A percentile compares a stretch with the other conserved stretches of the same genome.
phyloP scores from a whole-genome alignment of 2,797 vertebrate genomes.

The Anableps anableps region DNA sequence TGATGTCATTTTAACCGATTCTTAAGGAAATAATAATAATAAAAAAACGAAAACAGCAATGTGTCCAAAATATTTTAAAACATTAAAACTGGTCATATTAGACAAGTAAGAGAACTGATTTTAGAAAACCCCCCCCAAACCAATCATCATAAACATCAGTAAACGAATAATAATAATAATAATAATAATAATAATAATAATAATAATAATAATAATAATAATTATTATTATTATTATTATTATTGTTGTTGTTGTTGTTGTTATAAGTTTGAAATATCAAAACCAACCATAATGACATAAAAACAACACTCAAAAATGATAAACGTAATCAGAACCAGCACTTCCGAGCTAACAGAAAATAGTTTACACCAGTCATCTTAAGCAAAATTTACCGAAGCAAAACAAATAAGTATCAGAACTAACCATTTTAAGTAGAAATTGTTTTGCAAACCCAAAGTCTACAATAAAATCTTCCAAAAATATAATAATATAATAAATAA shows the following conservation, averaged over 20 bases:
- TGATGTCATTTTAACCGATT: conserved; percentile 46
- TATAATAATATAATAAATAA: too few species aligned
- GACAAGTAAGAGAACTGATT: too few species aligned
- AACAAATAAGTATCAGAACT: background rate
- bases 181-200: background rate
- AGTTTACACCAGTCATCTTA: background rate
- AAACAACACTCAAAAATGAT: background rate
- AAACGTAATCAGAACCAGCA: background rate
- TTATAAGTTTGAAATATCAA: background rate
- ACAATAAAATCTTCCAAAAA: background rate
- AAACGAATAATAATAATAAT: background rate
- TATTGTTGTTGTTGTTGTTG: too few species aligned
- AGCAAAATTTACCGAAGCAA: background rate
- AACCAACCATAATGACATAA: background rate
- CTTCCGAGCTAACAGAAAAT: background rate
- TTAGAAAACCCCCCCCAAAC: too few species aligned
- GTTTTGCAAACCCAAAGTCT: background rate
- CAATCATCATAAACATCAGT: too few species aligned
- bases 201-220: too few species aligned
- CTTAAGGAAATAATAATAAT: background rate
- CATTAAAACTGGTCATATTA: too few species aligned
- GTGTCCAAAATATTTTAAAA: too few species aligned
- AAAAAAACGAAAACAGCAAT: background rate
- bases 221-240: too few species aligned
- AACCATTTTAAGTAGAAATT: background rate